phyloP scores from a whole-genome alignment of 2,113 vertebrate genomes.

The Tricholaema leucomelas region DNA sequence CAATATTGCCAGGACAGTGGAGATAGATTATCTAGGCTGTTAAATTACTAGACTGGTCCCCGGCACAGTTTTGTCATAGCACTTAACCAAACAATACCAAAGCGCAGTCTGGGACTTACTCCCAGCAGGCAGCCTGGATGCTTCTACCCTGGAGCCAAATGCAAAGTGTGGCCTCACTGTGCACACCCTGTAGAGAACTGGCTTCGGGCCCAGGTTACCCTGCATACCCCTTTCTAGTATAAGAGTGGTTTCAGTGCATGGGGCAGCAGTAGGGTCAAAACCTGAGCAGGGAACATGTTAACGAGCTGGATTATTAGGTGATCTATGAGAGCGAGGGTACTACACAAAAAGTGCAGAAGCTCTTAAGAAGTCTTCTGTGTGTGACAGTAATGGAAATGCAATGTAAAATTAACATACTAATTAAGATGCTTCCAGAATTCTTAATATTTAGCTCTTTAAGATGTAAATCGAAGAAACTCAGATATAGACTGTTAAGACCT shows the following conservation, averaged over 20 bases:
- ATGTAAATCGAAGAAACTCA: neutral
- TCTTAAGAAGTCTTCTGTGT: neutral
- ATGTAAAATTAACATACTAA: neutral
- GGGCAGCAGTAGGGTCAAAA: neutral
- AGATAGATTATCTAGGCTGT: rapidly evolving
- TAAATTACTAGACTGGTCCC: neutral
- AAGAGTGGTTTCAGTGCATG: neutral
- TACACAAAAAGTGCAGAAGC: neutral
- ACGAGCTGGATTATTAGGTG: neutral
- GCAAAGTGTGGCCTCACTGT: neutral
- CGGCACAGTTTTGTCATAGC: neutral
- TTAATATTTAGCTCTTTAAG: neutral
- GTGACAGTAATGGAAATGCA: neutral
- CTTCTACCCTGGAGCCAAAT: neutral
- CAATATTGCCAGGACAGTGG: neutral
- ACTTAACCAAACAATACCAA: neutral
- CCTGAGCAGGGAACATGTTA: neutral
- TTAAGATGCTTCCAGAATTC: neutral
- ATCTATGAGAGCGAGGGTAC: neutral
- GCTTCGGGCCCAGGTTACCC: rapidly evolving
- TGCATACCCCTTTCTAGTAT: neutral
- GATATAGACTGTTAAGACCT: neutral
- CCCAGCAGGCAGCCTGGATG: neutral
- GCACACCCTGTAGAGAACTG: neutral
- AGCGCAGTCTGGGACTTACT: rapidly evolving